A percentile compares a stretch with the other conserved stretches of the same genome.
These are phyloP conservation scores for Parascotia fuliginaria DNA, from an alignment of 2,888 invertebrate genomes.

Conservation along the genomic window DNA sequence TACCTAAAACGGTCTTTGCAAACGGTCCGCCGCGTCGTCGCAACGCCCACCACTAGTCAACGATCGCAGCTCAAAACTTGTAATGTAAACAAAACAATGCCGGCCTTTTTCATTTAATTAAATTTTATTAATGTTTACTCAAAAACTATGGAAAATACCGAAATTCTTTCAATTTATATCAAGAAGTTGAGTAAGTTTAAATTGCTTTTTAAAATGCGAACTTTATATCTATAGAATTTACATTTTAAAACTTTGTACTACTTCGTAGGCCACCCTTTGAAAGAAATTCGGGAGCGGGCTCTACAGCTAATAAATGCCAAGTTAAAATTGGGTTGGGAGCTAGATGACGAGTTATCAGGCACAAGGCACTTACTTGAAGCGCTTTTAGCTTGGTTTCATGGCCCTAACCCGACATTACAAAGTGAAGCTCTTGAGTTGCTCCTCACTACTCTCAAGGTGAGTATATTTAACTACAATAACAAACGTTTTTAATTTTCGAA, in stretches of 20 bases:
- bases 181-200: conserved; percentile 65
- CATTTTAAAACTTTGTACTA: conserved; percentile 22
- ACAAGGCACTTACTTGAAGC: conserved; percentile 86
- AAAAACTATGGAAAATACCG: conserved; percentile 40
- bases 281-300: conserved; percentile 86
- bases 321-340: conserved; percentile 86
- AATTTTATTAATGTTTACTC: background rate
- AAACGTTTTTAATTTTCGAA: no score
- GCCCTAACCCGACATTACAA: conserved; percentile 81
- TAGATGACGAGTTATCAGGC: conserved; percentile 86
- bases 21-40: no score
- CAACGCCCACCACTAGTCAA: no score
- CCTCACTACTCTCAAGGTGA: conserved; percentile 84
- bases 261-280: conserved; percentile 85
- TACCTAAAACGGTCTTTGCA: no score
- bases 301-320: conserved; percentile 85
- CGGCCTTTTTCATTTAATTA: conserved; percentile 1
- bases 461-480: conserved; percentile 1
- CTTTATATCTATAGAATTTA: background rate
- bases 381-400: conserved; percentile 87
- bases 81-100: conserved; percentile 40
- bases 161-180: conserved; percentile 56
- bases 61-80: no score
- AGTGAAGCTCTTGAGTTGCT: conserved; percentile 86
- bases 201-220: background rate